Base-by-base conservation (phyloP, 30 jellyfish, hydroid and myxozoan species). In the Clytia hemisphaerica region DNA sequence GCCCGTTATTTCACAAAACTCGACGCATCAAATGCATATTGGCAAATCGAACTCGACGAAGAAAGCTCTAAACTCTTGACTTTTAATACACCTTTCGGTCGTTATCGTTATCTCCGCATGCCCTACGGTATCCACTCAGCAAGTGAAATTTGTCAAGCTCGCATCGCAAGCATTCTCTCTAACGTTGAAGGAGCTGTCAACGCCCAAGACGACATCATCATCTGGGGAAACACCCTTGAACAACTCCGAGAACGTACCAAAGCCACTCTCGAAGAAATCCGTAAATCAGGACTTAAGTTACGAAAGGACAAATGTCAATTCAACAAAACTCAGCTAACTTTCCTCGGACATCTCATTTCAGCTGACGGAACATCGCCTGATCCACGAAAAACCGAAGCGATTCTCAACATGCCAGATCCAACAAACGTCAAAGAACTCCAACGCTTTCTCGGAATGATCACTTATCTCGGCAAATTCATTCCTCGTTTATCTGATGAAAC, bases 61-160 rank as follows among this genome's bases (percentile, higher is more conserved):
- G 73, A 45, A 49, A 77, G 88, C 37, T 29, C 89, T 18, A 63
- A 40, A 1, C 57, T 83, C 36, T 40, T 67, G 61, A 83, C 95
- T 37, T 73, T 84, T 57, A 83, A 45, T 45, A 76, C 94, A 10
- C 84, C 83, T 30, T 78, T 77, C 42, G 95, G 93, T 24, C 70
- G 95, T 12, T 76, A 58, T 60, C 75, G 78, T 40, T 83, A 61
- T 48, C 65, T 47, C 33, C 78, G 95, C n/a, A 16, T 83, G 24
- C 88, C 89, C 0, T 83, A 79, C 28, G 95, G 93, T 12, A 68
- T 76, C 40, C 77, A 64, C 54, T 71, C 83, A 12, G 93, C 92
- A 4, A 71, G 85, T 34, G 93, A 80, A 37, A 46, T 80, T 4
- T 80, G 57, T 60, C 93, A 80, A 46, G 37, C 55, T 7, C 21